Conservation (phyloP, 2,113 vertebrate genomes). For the Hippocampus mohnikei region DNA sequence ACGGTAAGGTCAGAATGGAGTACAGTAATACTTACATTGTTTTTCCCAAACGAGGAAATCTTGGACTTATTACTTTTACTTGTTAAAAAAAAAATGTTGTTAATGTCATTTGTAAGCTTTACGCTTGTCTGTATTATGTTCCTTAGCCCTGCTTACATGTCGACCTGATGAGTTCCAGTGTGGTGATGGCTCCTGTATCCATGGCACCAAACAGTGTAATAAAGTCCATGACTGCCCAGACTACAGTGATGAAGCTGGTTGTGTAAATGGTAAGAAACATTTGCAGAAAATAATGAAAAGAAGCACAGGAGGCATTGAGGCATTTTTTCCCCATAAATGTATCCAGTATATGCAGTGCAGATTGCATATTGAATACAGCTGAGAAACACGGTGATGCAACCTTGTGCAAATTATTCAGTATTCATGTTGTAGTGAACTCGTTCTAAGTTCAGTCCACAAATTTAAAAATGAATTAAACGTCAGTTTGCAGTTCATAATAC, state of each 20-base stretch:
- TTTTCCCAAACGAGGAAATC: background rate
- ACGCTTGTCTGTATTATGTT: conserved; percentile 18
- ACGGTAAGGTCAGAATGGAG: background rate
- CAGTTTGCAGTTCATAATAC: too few species aligned
- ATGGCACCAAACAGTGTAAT: conserved; percentile 87
- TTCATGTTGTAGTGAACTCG: background rate
- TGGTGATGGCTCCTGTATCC: conserved; percentile 87
- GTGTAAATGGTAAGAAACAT: conserved; percentile 78
- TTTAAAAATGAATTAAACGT: too few species aligned
- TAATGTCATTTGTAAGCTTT: background rate
- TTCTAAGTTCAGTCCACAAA: too few species aligned
- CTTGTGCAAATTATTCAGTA: background rate
- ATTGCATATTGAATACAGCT: background rate
- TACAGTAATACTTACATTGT: background rate
- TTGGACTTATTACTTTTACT: background rate
- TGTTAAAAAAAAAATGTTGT: background rate
- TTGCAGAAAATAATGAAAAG: background rate
- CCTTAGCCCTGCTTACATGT: conserved; percentile 83
- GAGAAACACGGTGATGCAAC: background rate
- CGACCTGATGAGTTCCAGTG: conserved; percentile 91
- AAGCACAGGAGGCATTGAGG: background rate
- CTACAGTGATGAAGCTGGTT: conserved; percentile 88
- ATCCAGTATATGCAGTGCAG: background rate
- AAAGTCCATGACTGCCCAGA: conserved; percentile 86
- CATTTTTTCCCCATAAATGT: background rate